Base-by-base conservation (phyloP, 2,888 invertebrate species). In the Entomobrya multifasciata region DNA sequence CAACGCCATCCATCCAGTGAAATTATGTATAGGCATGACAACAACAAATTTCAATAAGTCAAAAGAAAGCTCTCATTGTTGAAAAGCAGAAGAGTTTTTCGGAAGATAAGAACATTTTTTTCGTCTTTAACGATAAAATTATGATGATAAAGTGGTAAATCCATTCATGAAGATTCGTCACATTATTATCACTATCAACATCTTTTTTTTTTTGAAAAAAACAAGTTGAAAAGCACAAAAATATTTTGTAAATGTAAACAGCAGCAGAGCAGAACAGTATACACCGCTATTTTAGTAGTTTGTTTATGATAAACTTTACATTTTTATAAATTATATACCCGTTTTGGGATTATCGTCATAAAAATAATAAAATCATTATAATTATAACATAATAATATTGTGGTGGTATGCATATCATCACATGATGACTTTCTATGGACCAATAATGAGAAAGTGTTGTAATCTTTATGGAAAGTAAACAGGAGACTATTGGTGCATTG, bases 391-490 rank as follows among this genome's bases (percentile, higher is more conserved):
- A n/a, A n/a, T n/a, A n/a, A n/a, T n/a, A n/a, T n/a, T n/a, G n/a
- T n/a, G n/a, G n/a, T n/a, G n/a, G n/a, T n/a, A n/a, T n/a, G n/a
- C n/a, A n/a, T 36, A 74, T 55, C 74, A 55, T 52, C 74, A 74
- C 55, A 55, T 74, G 74, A 74, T 74, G 74, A 74, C 30, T 74
- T 74, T 36, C 36, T 74, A 36, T 17, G 55, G 55, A 55, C 74
- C 74, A 74, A 74, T 74, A 36, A 27, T 55, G 74, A 74, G 30
- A 52, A 30, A 52, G 74, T 52, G 52, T 74, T 20, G 74, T 74
- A 55, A 74, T 74, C 6, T 52, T 13, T 74, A 30, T 52, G 30
- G 55, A 30, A 55, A 55, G 74, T 52, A 55, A 74, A 52, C 52
- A 52, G 72, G 13, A 27, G 55, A 55, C 36, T 20, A 74, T 74